phyloP scores from a whole-genome alignment of 1,140 invertebrate species.

The Holotrichia oblita region DNA sequence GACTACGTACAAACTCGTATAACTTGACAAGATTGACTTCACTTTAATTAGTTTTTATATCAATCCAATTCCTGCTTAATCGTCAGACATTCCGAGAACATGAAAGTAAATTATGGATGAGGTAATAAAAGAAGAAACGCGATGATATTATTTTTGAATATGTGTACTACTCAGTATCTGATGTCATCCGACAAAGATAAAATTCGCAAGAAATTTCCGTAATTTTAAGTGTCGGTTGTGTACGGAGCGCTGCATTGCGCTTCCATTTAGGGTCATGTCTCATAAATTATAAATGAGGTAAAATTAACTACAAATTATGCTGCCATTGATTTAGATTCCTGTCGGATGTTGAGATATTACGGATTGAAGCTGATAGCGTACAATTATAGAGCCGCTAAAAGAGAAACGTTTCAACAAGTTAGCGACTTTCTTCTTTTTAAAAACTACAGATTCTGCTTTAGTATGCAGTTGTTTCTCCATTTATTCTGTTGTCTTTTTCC shows the following conservation, averaged over 20 bases:
- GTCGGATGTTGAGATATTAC: slow-evolving; percentile 22
- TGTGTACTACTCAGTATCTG: neutral
- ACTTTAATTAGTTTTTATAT: too few relatives aligned
- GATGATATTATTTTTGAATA: too few relatives aligned
- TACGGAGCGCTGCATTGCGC: neutral
- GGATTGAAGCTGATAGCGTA: neutral
- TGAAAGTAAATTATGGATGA: neutral
- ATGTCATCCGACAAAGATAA: neutral
- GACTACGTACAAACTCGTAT: too few relatives aligned
- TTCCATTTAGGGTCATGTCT: neutral
- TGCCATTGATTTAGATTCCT: slow-evolving; percentile 9
- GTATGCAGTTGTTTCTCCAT: too few relatives aligned
- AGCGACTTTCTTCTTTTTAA: neutral
- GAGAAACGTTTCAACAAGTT: neutral
- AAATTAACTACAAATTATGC: slow-evolving; percentile 21
- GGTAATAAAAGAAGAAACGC: too few relatives aligned
- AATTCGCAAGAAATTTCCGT: neutral
- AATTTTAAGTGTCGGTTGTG: neutral
- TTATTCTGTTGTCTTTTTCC: too few relatives aligned
- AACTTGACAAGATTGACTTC: too few relatives aligned
- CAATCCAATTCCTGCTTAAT: too few relatives aligned
- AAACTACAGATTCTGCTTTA: too few relatives aligned
- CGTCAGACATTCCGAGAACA: too few relatives aligned
- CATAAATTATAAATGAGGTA: slow-evolving; percentile 24
- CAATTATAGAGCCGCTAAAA: neutral